These are phyloP conservation scores for Eidolon dupreanum DNA, from an alignment of 2,797 vertebrate species.

Conservation along the genomic window DNA sequence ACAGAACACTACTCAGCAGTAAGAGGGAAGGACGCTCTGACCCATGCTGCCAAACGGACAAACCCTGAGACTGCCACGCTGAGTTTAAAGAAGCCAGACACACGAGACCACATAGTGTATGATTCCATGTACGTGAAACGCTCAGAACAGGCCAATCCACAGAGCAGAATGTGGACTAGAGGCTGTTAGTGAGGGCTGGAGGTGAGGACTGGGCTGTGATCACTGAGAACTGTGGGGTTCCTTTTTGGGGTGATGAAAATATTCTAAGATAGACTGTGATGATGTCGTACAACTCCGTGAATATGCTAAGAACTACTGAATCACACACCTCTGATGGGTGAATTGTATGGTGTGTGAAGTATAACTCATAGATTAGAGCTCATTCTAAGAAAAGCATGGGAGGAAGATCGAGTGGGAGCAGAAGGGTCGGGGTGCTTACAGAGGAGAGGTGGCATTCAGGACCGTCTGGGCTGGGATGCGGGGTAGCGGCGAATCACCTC, in stretches of 20 bases:
- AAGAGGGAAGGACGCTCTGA: not conserved
- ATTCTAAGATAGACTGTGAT: not conserved
- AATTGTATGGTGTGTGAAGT: fast-evolving
- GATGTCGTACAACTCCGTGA: not conserved
- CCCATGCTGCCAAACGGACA: fast-evolving
- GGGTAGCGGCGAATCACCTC: not conserved
- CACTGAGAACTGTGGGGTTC: not conserved
- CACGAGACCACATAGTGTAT: fast-evolving
- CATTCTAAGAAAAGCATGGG: not conserved
- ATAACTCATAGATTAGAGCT: not conserved
- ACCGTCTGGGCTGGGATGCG: not conserved
- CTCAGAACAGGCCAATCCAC: not conserved
- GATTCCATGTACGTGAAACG: not conserved
- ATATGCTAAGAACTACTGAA: not conserved
- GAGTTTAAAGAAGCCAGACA: not conserved
- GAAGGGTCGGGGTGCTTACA: too few species aligned
- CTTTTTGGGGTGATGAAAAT: not conserved
- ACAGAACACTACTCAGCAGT: too few species aligned
- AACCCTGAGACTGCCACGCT: not conserved
- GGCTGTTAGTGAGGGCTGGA: not conserved
- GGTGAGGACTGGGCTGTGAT: not conserved
- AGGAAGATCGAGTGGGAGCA: not conserved
- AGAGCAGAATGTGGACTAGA: not conserved
- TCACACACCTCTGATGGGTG: not conserved
- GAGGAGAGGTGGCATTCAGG: not conserved